A percentile compares a stretch with the other conserved stretches of the same genome.
Evolutionary conservation across 2,113 vertebrate species (phyloP).

Genomic region (Gymnocephalus cernua): DNA sequence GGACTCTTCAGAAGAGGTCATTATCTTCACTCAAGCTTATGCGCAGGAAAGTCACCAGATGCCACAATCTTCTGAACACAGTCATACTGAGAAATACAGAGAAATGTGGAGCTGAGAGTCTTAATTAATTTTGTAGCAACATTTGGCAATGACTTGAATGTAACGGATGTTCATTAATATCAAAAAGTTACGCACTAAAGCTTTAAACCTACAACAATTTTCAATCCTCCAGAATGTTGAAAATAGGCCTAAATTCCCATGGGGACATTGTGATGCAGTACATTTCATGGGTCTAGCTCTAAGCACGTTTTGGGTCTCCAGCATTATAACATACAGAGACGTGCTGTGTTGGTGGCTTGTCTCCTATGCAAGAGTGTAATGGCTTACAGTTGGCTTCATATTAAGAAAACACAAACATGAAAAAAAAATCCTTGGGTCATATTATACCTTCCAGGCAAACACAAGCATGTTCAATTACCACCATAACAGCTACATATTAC

Average conservation of each 20-base stretch:
- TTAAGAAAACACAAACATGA: background rate
- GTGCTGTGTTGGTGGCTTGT: background rate
- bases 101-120: too few species aligned
- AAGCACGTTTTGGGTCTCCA: background rate
- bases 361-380: background rate
- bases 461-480: background rate
- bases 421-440: background rate
- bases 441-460: conserved; percentile 1
- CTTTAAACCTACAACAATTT: background rate
- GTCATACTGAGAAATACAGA: too few species aligned
- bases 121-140: too few species aligned
- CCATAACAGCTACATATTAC: background rate
- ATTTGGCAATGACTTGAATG: too few species aligned
- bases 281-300: background rate
- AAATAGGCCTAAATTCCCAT: background rate
- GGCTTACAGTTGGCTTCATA: background rate
- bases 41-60: too few species aligned
- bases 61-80: too few species aligned
- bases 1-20: too few species aligned
- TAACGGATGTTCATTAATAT: too few species aligned
- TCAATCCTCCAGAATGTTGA: background rate
- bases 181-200: too few species aligned
- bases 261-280: background rate
- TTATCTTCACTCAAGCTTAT: too few species aligned
- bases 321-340: background rate